Base-by-base conservation (phyloP, 2,888 invertebrate genomes). In the Heliconius cydno region DNA sequence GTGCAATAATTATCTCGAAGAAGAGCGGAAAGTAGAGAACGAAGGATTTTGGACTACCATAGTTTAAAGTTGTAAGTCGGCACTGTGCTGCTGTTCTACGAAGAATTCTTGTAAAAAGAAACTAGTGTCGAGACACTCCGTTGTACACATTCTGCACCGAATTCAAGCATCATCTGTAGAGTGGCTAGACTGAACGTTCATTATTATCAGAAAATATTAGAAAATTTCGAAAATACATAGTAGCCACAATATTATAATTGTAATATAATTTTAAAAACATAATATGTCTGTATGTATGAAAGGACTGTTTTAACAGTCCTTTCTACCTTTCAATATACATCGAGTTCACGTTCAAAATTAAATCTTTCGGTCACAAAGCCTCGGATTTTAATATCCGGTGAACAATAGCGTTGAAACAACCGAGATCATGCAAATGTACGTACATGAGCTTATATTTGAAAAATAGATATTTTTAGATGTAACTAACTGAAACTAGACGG, bases 321-420 rank as follows among this genome's bases (percentile, higher is more conserved):
- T 28, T 41, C 41, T 74, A 68, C 41, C 46, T 77, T 74, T 74
- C 80, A 82, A 80, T 80, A 77, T 77, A 78, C 73, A 77, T 75
- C 68, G 80, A 80, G 76, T 75, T 77, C 77, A 77, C 80, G 68
- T 80, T 78, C 65, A 78, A 77, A 82, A 82, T 82, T 78, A 80
- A 80, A 79, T 82, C 74, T 77, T 80, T 82, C 76, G 80, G 77
- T 68, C 77, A 74, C 67, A 79, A 76, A 75, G 77, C 82, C 75
- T 67, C 71, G 82, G 74, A 75, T 70, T 77, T 81, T 82, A 82
- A 82, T 82, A 82, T 82, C 80, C 82, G 80, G 79, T 71, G 77
- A 79, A 80, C 80, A 80, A 80, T 77, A 77, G 77, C 76, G 73
- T 79, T 76, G 78, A 82, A 83, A 82, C 79, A 81, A 80, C 80